A percentile compares a stretch with the other conserved stretches of the same genome.
These are phyloP conservation scores for Meleagris gallopavo DNA, from an alignment of 2,113 vertebrate genomes.

Conservation along the genomic window DNA sequence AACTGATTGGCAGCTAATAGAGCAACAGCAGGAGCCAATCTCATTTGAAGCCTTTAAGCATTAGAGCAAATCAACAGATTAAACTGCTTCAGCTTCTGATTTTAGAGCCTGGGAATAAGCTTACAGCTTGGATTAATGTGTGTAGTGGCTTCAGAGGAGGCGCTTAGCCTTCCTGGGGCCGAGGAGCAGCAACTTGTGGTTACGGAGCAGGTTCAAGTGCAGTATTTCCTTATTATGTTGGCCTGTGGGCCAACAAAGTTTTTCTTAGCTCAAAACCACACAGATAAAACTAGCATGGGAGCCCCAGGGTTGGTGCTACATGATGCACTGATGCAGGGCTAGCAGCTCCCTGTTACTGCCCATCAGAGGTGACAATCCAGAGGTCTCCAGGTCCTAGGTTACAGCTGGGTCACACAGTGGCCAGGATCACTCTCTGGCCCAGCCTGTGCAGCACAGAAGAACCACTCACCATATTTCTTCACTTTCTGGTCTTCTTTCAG, in stretches of 20 bases:
- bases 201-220: not conserved
- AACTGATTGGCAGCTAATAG: not conserved
- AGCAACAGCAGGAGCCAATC: not conserved
- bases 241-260: rapidly evolving
- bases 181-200: not conserved
- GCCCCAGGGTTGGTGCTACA: rapidly evolving
- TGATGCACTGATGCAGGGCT: not conserved
- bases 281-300: not conserved
- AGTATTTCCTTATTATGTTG: not conserved
- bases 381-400: not conserved
- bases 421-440: not conserved
- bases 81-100: constrained; percentile 41
- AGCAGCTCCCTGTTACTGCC: not conserved
- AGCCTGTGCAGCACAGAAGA: not conserved
- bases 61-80: constrained; percentile 37
- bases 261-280: not conserved
- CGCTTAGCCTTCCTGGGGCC: not conserved
- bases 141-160: not conserved
- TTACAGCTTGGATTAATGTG: constrained; percentile 20
- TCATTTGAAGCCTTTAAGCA: not conserved
- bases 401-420: not conserved
- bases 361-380: not conserved
- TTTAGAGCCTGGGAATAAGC: constrained; percentile 47
- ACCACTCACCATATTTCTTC: not conserved
- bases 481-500: not conserved